Base-by-base conservation (phyloP, 2,888 invertebrate species). In the Leptinotarsa rubiginosa region DNA sequence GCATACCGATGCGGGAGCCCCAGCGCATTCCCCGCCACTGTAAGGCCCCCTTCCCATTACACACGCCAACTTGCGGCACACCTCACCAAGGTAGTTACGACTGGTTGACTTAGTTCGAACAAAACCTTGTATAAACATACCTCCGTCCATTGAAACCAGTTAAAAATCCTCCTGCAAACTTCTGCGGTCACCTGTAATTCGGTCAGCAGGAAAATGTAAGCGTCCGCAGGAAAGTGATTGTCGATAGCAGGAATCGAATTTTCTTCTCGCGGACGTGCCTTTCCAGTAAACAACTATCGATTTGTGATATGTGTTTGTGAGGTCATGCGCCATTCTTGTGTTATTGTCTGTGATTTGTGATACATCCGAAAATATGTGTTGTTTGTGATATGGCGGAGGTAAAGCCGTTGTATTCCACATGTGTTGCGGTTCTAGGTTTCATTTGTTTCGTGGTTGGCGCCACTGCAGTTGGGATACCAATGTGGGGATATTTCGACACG, bases 401-500 rank as follows among this genome's bases (percentile, higher is more conserved):
- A 85, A 92, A 92, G 89, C 91, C 91, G 84, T 89, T 92, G 85
- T 93, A 92, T 89, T 92, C 92, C 81, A 91, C 92, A 88, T 90
- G 90, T 83, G 92, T 93, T 81, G 92, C 93, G 76, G 89, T 91
- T 81, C 89, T 93, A 81, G 94, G 94, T 85, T 94, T 95, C 87
- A 90, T 94, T 81, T 94, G 94, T 86, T 94, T 96, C 86, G 93
- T 94, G 77, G 90, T 96, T 81, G 95, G 95, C 83, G 94, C 95
- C 75, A 93, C 95, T 62, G 94, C 96, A 69, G 93, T 96, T 69
- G 95, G 94, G 79, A 91, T 95, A 84, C 96, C 96, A 66, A 92
- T 94, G 84, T 96, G 96, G 96, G 96, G 96, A 77, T 93, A 95
- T 87, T 96, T 94, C 88, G 92, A 92, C 85, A 93, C 91, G 87